These are phyloP conservation scores for Megaceryle alcyon DNA, from an alignment of 2,797 vertebrate species.

Conservation along the genomic window DNA sequence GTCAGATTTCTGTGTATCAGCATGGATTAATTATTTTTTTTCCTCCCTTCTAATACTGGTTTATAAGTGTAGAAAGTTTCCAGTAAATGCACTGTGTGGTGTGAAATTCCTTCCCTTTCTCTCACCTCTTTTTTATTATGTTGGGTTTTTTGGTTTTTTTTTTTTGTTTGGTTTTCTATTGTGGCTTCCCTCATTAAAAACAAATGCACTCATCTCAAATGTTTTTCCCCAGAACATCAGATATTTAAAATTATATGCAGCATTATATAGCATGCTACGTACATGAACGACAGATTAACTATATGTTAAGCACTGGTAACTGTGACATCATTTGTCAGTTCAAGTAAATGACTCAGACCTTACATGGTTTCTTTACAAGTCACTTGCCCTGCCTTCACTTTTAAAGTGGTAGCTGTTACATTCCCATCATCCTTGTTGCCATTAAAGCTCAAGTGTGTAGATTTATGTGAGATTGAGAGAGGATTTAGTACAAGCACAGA, in stretches of 20 bases:
- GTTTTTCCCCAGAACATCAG: not conserved
- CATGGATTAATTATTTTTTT: conserved; percentile 21
- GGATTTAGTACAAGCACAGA: not conserved
- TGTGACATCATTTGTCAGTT: not conserved
- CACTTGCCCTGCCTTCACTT: not conserved
- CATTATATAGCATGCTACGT: not conserved
- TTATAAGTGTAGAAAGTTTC: not conserved
- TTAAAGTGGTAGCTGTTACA: not conserved
- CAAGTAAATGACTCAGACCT: not conserved
- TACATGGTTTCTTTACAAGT: not conserved
- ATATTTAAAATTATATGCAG: not conserved
- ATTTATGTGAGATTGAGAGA: not conserved
- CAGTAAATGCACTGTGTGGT: not conserved
- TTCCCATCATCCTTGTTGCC: not conserved
- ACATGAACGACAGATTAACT: not conserved
- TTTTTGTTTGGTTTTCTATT: not conserved
- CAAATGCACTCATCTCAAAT: not conserved
- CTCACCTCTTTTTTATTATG: not conserved
- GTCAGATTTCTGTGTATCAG: conserved; percentile 70
- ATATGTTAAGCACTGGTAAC: not conserved
- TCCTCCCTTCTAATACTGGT: not conserved
- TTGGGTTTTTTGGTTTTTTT: not conserved
- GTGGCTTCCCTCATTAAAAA: not conserved
- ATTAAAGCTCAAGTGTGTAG: not conserved
- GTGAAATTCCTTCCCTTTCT: not conserved